Base-by-base conservation (phyloP, 2,797 vertebrate species). In the Silurus aristotelis region DNA sequence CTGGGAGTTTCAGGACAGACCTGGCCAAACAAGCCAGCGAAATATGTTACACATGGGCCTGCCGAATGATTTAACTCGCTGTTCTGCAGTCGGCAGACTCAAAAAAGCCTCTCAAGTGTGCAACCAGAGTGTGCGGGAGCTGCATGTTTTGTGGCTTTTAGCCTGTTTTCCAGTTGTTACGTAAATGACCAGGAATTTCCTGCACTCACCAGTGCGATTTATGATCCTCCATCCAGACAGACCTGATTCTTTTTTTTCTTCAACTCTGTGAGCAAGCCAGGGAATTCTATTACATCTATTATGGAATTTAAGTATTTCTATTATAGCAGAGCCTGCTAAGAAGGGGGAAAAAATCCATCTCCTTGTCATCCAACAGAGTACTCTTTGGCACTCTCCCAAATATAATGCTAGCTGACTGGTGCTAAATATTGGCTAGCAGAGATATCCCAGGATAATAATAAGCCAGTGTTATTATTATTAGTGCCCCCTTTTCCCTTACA, bases 111-210 rank as follows among this genome's bases (percentile, higher is more conserved):
- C 84, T 87, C 56, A 88, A 87, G 66, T 87, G 31, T 79, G 43
- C 46, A 60, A 46, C 86, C 88, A 61, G 13, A 70, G 86, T 83
- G 83, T 86, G 72, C 70, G 7, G 87, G 70, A 25, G 22, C 61
- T 84, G 71, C 79, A 82, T 84, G 82, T 86, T 87, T 83, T 89
- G 87, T 87, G 89, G 88, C 84, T 90, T 87, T 84, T 25, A 84
- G 86, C 79, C 83, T 90, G 86, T 38, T 88, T 89, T 91, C 90
- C 90, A 90, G 84, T 67, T 61, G 84, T 90, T 89, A 89, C 89
- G 87, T 84, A 78, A 89, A 86, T 87, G 27, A 87, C 81, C 87
- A 91, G 87, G 89, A 90, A 91, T 91, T 89, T 91, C 91, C 90
- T 88, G 84, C 76, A n/a, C 85, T 83, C 84, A 83, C 73, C 76